These are phyloP conservation scores for Pachymerium ferrugineum DNA, from an alignment of 2,888 invertebrate genomes.

Conservation along the genomic window DNA sequence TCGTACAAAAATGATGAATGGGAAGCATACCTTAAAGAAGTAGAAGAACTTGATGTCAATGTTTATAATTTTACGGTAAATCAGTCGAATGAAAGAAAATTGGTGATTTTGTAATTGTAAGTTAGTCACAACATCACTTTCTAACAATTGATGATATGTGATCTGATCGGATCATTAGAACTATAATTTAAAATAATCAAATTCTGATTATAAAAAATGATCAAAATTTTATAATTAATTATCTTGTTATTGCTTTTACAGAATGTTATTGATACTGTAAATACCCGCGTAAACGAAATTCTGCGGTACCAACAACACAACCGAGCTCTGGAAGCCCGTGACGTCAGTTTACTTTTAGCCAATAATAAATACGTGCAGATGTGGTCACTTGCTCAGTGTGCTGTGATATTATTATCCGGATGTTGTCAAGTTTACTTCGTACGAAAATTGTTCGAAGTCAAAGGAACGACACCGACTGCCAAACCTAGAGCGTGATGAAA, in stretches of 20 bases:
- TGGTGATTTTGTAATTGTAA: not conserved
- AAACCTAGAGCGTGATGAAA: slow-evolving; percentile 56
- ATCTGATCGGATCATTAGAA: too few relatives aligned
- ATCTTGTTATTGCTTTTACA: slow-evolving; percentile 29
- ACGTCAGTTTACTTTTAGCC: slow-evolving; percentile 70
- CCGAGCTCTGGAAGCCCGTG: slow-evolving; percentile 71
- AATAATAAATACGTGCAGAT: slow-evolving; percentile 80
- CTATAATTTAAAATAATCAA: too few relatives aligned
- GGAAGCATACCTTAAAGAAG: slow-evolving; percentile 84
- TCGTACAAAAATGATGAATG: slow-evolving; percentile 86
- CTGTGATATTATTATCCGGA: slow-evolving; percentile 72
- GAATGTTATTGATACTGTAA: slow-evolving; percentile 39
- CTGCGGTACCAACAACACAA: slow-evolving; percentile 75
- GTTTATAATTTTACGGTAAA: slow-evolving; percentile 85
- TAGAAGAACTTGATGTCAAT: slow-evolving; percentile 77
- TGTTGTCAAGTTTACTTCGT: slow-evolving; percentile 80
- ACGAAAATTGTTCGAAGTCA: slow-evolving; percentile 77
- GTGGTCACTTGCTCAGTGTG: slow-evolving; percentile 82
- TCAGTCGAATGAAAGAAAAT: slow-evolving; percentile 39
- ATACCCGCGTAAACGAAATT: slow-evolving; percentile 51
- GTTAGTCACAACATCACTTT: too few relatives aligned
- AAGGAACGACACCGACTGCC: slow-evolving; percentile 47
- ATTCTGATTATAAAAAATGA: too few relatives aligned
- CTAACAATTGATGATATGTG: too few relatives aligned
- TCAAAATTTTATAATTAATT: not conserved